Evolutionary conservation across 2,888 invertebrate genomes (phyloP), one percentile per base, ranked within the genome.

Genomic region (Lithophane leautieri): DNA sequence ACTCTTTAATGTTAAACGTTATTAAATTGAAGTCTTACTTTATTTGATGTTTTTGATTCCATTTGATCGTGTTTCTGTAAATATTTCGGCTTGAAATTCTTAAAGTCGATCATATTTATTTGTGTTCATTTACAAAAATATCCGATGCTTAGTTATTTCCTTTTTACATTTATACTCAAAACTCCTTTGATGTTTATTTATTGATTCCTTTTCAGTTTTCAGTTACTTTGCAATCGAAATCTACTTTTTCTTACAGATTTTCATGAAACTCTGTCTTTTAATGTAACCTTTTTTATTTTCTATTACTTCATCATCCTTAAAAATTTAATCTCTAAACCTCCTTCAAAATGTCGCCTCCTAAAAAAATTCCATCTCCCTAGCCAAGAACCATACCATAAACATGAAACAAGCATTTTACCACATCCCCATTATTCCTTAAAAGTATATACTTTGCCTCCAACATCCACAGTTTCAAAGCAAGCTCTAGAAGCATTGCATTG

Each of bases 51-150:
- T 78, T 82, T 61, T 34, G 6, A 65, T 65, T 54, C 9, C 6
- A 65, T 77, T 77, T 77, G 16, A 70, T 63, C 61, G n/a, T 52
- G 47, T 67, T 70, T 63, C n/a, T 50, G 22, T 68, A n/a, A 80
- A 70, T 22, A 28, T 79, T 79, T 47, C 1, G 0, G 14, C 22
- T 70, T 63, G 40, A 68, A 68, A 82, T 68, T 34, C 14, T 58
- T 62, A 42, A 66, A 62, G 34, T 67, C 60, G n/a, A 73, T 79
- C 56, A 73, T 74, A 56, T 28, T 28, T 28, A 80, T 58, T 74
- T 62, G 34, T 74, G 67, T 76, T 76, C 6, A 40, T 81, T 81
- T 60, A 28, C 2, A 65, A 65, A 76, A 65, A 60, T 44, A 52
- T 47, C 14, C 28, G 52, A n/a, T n/a, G 34, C 25, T 25, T 11